A percentile compares a stretch with the other conserved stretches of the same genome.
Conservation (phyloP, 2,797 vertebrate species). For the Trachops cirrhosus region DNA sequence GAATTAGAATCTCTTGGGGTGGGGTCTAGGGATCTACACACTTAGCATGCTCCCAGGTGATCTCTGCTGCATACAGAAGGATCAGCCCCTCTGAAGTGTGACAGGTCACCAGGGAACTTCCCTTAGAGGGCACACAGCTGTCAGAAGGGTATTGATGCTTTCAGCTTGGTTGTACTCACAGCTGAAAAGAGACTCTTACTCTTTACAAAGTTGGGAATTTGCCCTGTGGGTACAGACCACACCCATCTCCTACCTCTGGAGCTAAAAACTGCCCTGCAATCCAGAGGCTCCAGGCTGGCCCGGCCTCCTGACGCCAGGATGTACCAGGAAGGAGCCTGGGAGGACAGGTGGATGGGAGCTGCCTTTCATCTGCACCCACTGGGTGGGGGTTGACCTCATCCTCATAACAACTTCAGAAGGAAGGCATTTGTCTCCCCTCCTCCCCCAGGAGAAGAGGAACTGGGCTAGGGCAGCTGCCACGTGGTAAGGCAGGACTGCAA, state of each 20-base stretch:
- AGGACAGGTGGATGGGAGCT: rapidly evolving
- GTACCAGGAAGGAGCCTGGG: background rate
- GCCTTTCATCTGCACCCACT: background rate
- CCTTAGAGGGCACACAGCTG: background rate
- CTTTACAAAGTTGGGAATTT: background rate
- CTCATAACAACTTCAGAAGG: background rate
- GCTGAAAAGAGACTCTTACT: background rate
- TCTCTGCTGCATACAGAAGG: background rate
- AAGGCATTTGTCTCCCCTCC: background rate
- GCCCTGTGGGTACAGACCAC: background rate
- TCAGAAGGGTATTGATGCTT: background rate
- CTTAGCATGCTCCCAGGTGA: too few species aligned
- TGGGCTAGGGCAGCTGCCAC: background rate
- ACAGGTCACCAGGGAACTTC: background rate
- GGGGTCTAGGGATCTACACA: background rate
- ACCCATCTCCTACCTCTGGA: too few species aligned
- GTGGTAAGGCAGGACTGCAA: background rate
- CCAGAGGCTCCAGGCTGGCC: background rate
- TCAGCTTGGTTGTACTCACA: background rate
- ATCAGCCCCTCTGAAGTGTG: background rate
- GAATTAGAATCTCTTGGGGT: background rate
- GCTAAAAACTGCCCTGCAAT: background rate
- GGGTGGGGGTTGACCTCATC: background rate
- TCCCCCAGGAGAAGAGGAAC: background rate
- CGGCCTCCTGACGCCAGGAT: background rate